Percentiles rank a stretch among this genome's conserved stretches.
These are phyloP conservation scores for Clitarchus hookeri DNA, from an alignment of 2,888 invertebrate genomes.

Conservation along the genomic window DNA sequence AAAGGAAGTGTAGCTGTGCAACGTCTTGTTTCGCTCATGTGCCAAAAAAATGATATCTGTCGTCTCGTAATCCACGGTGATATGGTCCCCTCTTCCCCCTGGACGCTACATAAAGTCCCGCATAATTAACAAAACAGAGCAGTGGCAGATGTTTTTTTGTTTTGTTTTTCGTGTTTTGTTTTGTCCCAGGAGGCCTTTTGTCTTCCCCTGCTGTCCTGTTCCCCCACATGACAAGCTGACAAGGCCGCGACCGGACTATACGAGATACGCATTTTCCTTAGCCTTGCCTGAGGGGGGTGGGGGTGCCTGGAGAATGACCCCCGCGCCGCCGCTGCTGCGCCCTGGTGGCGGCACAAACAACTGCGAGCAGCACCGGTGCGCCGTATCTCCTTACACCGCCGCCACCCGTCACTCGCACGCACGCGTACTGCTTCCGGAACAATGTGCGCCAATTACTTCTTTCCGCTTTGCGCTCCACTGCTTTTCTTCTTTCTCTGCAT, in stretches of 20 bases:
- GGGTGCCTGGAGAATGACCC: not conserved
- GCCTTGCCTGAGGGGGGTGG: not conserved
- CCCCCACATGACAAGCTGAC: not conserved
- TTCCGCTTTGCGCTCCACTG: not conserved
- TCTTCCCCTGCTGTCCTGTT: not conserved
- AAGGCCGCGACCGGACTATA: not conserved
- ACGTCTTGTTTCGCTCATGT: not conserved
- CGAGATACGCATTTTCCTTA: not conserved
- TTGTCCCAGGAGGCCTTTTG: not conserved
- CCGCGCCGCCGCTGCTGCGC: not conserved
- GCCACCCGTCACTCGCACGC: not conserved
- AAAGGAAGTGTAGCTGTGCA: not conserved
- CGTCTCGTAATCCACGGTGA: not conserved
- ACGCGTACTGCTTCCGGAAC: not conserved
- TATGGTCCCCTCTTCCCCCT: not conserved
- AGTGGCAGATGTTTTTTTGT: conserved; percentile 26
- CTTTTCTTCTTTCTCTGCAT: not conserved
- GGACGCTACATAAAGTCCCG: conserved; percentile 5
- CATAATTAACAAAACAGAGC: conserved; percentile 27
- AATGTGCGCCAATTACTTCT: not conserved
- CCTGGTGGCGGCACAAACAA: not conserved
- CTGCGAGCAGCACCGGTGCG: not conserved
- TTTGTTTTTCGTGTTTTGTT: not conserved
- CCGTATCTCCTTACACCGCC: not conserved
- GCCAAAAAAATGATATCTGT: not conserved